Evolutionary conservation across 2,797 vertebrate genomes (phyloP).

Genomic region (Pseudomugil tenellus): DNA sequence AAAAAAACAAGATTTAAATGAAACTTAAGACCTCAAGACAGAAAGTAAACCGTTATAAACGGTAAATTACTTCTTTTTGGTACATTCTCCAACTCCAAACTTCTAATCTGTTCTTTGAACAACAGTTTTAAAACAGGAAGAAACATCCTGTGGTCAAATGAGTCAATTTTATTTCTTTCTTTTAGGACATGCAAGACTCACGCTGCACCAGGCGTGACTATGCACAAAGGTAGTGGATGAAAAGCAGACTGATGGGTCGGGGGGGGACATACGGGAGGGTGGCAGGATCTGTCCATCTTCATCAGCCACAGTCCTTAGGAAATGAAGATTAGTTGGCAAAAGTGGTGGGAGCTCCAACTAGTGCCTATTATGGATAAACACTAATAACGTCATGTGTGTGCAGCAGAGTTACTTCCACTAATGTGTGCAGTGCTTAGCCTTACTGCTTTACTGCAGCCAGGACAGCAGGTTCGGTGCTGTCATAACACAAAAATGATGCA

Average conservation of each 20-base stretch:
- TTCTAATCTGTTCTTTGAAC: slow-evolving; percentile 25
- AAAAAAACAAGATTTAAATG: neutral
- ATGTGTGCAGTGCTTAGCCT: neutral
- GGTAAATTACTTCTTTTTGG: neutral
- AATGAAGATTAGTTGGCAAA: slow-evolving; percentile 51
- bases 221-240: slow-evolving; percentile 55
- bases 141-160: slow-evolving; percentile 48
- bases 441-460: slow-evolving; percentile 17
- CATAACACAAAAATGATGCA: slow-evolving; percentile 69
- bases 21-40: neutral
- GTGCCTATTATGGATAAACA: slow-evolving; percentile 29
- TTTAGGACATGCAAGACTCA: slow-evolving; percentile 19
- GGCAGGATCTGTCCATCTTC: slow-evolving; percentile 39
- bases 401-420: slow-evolving; percentile 7
- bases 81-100: slow-evolving; percentile 2
- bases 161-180: slow-evolving; percentile 28
- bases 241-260: slow-evolving; percentile 20
- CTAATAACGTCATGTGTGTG: slow-evolving; percentile 3
- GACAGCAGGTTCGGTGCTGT: slow-evolving; percentile 33
- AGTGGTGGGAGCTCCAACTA: slow-evolving; percentile 29
- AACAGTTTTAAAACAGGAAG: slow-evolving; percentile 25
- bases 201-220: slow-evolving; percentile 47
- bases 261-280: neutral
- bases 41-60: neutral
- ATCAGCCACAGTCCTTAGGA: slow-evolving; percentile 37